Evolutionary conservation across 2,888 invertebrate genomes (phyloP).

Genomic region (Drosophila cracens): DNA sequence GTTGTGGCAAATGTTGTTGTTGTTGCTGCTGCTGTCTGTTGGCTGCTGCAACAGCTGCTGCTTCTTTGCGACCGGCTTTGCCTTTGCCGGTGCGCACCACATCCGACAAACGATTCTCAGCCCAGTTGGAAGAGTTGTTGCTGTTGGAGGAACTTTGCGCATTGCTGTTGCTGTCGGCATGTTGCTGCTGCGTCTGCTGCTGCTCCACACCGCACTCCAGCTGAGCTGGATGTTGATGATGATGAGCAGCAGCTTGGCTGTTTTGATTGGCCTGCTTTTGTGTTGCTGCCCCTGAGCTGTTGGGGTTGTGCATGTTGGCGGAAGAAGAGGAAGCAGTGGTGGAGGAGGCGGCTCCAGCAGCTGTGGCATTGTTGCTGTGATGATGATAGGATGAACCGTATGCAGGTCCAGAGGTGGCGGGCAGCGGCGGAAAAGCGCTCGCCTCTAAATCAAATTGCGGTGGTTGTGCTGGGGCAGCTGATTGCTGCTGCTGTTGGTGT

Average conservation of each 20-base stretch:
- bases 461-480: constrained; percentile 84
- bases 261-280: constrained; percentile 49
- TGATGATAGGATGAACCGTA: constrained; percentile 36
- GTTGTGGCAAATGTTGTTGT: constrained; percentile 41
- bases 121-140: constrained; percentile 82
- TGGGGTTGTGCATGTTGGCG: constrained; percentile 51
- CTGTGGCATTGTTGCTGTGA: constrained; percentile 53
- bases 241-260: not conserved
- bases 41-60: constrained; percentile 51
- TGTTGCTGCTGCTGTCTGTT: constrained; percentile 70
- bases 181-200: constrained; percentile 59
- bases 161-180: constrained; percentile 56
- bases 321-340: not conserved
- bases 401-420: constrained; percentile 85
- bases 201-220: constrained; percentile 47
- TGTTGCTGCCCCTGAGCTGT: constrained; percentile 44
- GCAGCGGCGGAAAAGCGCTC: constrained; percentile 92
- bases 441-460: constrained; percentile 92
- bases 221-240: constrained; percentile 2
- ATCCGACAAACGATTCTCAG: constrained; percentile 90
- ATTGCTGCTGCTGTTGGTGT: constrained; percentile 81
- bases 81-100: constrained; percentile 87
- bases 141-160: constrained; percentile 71
- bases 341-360: not conserved
- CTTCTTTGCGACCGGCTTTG: constrained; percentile 82